These are phyloP conservation scores for Spea multiplicata DNA, from an alignment of 2,113 vertebrate genomes.

Conservation along the genomic window DNA sequence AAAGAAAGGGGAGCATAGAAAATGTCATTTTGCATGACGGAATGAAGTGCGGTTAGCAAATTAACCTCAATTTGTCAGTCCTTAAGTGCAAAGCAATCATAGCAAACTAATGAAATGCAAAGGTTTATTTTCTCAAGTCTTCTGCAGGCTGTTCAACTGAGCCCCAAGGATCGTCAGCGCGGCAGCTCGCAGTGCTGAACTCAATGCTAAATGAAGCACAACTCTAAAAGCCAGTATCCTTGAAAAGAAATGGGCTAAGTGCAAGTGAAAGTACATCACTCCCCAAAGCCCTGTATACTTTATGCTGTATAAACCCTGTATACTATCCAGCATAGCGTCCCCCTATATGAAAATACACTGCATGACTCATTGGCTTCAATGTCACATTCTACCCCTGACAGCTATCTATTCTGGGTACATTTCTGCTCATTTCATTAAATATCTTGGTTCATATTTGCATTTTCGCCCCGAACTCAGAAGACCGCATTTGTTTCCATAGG, in stretches of 20 bases:
- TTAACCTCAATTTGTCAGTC: slow-evolving; percentile 47
- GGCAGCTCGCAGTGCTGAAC: slow-evolving; percentile 28
- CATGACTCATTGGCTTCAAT: neutral
- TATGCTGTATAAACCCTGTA: too few relatives aligned
- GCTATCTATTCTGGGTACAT: neutral
- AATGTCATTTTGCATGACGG: slow-evolving; percentile 4
- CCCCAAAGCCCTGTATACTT: slow-evolving; percentile 12
- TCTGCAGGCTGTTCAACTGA: slow-evolving; percentile 19
- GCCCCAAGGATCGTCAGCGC: slow-evolving; percentile 37
- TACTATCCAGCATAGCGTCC: neutral
- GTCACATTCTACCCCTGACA: neutral
- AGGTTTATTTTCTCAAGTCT: slow-evolving; percentile 21
- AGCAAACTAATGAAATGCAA: slow-evolving; percentile 33
- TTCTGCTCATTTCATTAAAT: too few relatives aligned
- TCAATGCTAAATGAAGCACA: slow-evolving; percentile 44
- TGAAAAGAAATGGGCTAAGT: slow-evolving; percentile 34
- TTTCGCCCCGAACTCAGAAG: neutral
- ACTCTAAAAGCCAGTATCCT: slow-evolving; percentile 24
- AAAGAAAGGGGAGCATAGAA: neutral
- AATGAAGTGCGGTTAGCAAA: slow-evolving; percentile 31
- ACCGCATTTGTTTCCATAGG: neutral
- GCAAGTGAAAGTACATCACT: neutral
- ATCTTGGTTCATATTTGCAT: neutral
- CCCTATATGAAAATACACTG: neutral
- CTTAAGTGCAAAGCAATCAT: slow-evolving; percentile 30